Base-by-base conservation (phyloP, 2,888 invertebrate species). In the Leucophenga maculata region DNA sequence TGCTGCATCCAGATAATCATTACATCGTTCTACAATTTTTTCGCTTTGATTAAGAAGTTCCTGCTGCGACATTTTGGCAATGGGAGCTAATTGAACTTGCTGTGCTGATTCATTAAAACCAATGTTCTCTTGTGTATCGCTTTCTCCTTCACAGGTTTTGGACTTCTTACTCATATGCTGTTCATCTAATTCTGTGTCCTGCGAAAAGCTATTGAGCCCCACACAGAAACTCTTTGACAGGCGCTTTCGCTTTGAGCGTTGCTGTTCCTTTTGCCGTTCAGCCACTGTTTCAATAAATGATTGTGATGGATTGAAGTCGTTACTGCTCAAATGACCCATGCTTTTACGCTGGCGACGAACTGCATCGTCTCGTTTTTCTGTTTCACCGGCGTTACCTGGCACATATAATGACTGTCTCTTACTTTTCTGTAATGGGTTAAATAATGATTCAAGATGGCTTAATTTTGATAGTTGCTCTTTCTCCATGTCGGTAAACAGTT, bases 211-310 rank as follows among this genome's bases (percentile, higher is more conserved):
- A 0, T 78, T 78, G 16, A 69, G n/a, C 1, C 75, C 69, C 3
- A 74, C 78, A 68, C 81, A 77, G 14, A 86, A 83, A 67, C 86
- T 86, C 39, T 85, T 86, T 0, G 86, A 87, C 11, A 82, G 39
- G 6, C 83, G 77, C 18, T 83, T 85, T 3, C 83, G 77, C 68
- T 84, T 86, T 0, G 73, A 52, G 1, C 32, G 52, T 16, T 73
- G 68, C 0, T 69, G 67, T n/a, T 79, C 75, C 1, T 11, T 72
- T 62, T 76, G 75, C 11, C 75, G 75, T 13, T 76, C 65, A 52
- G 74, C 75, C 13, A 86, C 44, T 22, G 76, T 79, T 66, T 87
- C 84, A n/a, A 85, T 77, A 50, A 86, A 85, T 1, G 87, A 87
- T 50, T 84, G 82, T 0, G 86, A 86, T 4, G 86, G 84, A 46